phyloP scores from a whole-genome alignment of 2,888 invertebrate species.

The Invenusta paracnida region DNA sequence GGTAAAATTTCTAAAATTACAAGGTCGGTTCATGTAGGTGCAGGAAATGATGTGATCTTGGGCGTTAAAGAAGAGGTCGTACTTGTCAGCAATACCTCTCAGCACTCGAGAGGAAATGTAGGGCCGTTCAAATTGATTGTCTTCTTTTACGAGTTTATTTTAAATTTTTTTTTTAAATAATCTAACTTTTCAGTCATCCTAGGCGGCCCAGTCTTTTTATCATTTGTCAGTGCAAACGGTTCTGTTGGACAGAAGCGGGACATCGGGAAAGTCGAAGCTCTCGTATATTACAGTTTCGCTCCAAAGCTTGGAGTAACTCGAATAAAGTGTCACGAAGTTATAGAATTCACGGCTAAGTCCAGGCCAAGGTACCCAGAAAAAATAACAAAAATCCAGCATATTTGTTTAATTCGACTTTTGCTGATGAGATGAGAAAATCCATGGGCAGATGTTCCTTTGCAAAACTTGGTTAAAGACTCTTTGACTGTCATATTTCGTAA shows the following conservation, averaged over 20 bases:
- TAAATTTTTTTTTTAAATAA: neutral
- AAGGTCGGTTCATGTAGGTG: neutral
- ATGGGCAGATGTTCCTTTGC: neutral
- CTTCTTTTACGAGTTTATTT: neutral
- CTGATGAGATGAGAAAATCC: neutral
- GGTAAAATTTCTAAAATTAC: neutral
- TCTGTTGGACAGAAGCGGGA: constrained; percentile 2
- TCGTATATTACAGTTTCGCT: neutral
- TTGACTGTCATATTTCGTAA: too few relatives aligned
- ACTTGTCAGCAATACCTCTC: neutral
- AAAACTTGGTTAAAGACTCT: too few relatives aligned
- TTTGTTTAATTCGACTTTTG: neutral
- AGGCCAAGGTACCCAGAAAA: neutral
- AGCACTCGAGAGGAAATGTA: neutral
- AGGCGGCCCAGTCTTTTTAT: neutral
- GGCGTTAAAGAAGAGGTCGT: neutral
- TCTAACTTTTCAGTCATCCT: neutral
- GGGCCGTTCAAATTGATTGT: neutral
- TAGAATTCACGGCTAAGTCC: neutral
- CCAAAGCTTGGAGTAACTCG: neutral
- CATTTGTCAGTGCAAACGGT: neutral
- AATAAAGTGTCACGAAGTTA: neutral
- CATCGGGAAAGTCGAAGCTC: neutral
- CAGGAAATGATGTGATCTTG: neutral
- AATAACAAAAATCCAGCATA: neutral